Base-by-base conservation (phyloP, 2,888 invertebrate species). In the Drosophila testacea region DNA sequence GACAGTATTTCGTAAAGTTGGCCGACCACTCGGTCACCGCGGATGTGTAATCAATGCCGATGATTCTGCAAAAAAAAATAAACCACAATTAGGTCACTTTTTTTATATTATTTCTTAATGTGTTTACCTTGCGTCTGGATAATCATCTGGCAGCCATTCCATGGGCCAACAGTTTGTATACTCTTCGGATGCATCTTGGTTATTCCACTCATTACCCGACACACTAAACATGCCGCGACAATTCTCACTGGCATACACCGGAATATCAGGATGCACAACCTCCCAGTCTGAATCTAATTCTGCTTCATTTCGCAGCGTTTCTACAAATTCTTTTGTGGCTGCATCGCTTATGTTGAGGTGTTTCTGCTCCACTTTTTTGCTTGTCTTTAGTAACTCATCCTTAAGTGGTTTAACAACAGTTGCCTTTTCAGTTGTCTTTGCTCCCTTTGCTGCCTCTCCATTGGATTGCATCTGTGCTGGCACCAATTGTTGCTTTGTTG, bases 1-100 rank as follows among this genome's bases (percentile, higher is more conserved):
- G 92, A 41, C 93, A 93, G 57, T 91, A 91, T 57, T 92, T 92
- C 4, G 92, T 88, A 47, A 94, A 94, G 56, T 93, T 93, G 90
- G 96, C 95, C 41, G 95, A 94, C 97, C 98, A 97, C 90, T 96
- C 95, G 7, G 97, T 96, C 47, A 98, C 93, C 72, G 95, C 95
- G 32, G 97, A 97, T 81, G 96, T 96, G 91, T 98, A 98, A 92
- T 98, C 98, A 39, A 98, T 94, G 47, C 97, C 97, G 56, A 98
- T 93, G 57, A 98, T 94, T 81, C 92, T 65, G 11, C 1, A 70
- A 62, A 13, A 38, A 13, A 38, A 11, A 54, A 30, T 4, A 2
- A 2, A n/a, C 6, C 13, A 30, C 22, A 34, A 42, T 51, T 97
- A 92, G 50, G 28, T 41, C 13, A 34, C 3, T 6, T 16, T 7